Evolutionary conservation across 1,140 invertebrate species (phyloP).

Genomic region (Paraescarpia echinospica): DNA sequence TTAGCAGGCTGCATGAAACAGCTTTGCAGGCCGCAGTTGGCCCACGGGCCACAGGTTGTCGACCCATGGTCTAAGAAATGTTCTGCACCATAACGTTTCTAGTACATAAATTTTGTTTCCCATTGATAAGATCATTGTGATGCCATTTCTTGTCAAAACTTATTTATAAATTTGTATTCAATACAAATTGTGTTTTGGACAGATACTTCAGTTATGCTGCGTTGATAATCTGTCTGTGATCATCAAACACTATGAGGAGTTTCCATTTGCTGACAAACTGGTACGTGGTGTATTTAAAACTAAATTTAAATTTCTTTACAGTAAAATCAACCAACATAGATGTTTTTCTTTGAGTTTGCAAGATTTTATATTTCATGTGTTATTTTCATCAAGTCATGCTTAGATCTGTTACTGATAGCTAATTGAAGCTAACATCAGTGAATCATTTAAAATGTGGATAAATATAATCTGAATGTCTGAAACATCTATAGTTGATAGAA

Average conservation of each 20-base stretch:
- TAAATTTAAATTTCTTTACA: too few relatives aligned
- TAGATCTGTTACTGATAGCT: background rate
- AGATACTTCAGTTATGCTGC: constrained; percentile 60
- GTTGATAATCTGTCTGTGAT: constrained; percentile 61
- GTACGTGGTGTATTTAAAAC: background rate
- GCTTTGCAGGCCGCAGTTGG: too few relatives aligned
- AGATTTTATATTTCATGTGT: background rate
- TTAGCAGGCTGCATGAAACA: too few relatives aligned
- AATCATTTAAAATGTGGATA: background rate
- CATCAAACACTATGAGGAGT: constrained; percentile 45
- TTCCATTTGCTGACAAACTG: constrained; percentile 46
- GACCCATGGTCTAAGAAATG: too few relatives aligned
- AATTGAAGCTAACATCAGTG: too few relatives aligned
- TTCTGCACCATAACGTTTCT: too few relatives aligned
- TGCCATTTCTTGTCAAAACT: too few relatives aligned
- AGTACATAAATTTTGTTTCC: too few relatives aligned
- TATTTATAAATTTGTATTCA: background rate
- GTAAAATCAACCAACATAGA: too few relatives aligned
- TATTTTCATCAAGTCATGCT: background rate
- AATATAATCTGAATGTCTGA: background rate
- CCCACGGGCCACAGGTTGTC: too few relatives aligned
- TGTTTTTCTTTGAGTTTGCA: background rate
- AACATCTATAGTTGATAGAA: background rate
- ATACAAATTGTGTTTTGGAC: background rate
- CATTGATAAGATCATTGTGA: too few relatives aligned